These are phyloP conservation scores for Garrulus glandarius DNA, from an alignment of 2,797 vertebrate species.

Conservation along the genomic window DNA sequence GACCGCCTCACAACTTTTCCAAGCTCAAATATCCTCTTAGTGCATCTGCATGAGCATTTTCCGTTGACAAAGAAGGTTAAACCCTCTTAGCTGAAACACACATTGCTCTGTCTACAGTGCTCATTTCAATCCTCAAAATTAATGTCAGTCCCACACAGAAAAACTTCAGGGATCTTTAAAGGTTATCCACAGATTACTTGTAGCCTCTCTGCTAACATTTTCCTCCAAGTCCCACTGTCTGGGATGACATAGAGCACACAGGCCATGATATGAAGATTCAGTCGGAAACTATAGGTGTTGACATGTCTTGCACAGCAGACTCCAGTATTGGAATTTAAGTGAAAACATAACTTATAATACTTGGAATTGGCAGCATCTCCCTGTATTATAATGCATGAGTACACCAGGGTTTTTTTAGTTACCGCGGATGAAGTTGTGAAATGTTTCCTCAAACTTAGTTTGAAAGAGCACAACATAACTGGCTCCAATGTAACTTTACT, in stretches of 20 bases:
- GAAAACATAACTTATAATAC: neutral
- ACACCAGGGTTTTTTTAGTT: neutral
- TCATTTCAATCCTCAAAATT: neutral
- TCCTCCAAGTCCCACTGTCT: neutral
- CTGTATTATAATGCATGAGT: neutral
- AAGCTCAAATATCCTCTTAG: neutral
- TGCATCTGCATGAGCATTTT: neutral
- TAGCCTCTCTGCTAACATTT: neutral
- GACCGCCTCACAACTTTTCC: neutral
- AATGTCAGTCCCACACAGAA: neutral
- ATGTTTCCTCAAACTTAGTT: neutral
- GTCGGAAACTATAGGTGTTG: fast-evolving
- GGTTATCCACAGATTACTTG: neutral
- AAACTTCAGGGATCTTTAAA: neutral
- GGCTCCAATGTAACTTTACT: neutral
- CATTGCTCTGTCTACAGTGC: neutral
- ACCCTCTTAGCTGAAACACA: neutral
- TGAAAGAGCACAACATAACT: fast-evolving
- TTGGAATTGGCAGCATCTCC: neutral
- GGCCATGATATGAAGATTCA: neutral
- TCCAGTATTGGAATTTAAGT: neutral
- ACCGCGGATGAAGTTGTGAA: fast-evolving
- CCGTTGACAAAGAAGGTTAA: neutral
- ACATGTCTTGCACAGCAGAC: neutral
- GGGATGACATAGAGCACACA: neutral